These are phyloP conservation scores for Heliconius eleuchia DNA, from an alignment of 1,140 invertebrate species.

Conservation along the genomic window DNA sequence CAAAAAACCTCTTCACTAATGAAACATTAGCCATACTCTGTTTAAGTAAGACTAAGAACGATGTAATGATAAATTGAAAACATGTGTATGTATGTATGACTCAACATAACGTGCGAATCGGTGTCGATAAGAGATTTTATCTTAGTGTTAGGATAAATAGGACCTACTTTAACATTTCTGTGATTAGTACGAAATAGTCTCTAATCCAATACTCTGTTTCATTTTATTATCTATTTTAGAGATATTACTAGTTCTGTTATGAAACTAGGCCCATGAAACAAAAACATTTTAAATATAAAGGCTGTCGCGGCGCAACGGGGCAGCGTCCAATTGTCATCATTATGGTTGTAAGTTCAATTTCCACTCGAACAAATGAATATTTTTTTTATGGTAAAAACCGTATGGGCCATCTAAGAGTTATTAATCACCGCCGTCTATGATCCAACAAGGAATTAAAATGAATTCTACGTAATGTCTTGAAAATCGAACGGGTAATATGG, in stretches of 20 bases:
- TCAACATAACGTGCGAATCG: not conserved
- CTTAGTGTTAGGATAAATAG: not conserved
- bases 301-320: not conserved
- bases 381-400: too few species aligned
- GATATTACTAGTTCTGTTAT: too few species aligned
- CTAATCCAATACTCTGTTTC: too few species aligned
- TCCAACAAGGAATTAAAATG: too few species aligned
- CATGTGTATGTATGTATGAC: not conserved
- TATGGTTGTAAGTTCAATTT: not conserved
- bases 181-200: too few species aligned
- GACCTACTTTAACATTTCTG: not conserved
- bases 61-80: slow-evolving; percentile 1
- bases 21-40: not conserved
- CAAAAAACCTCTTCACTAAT: not conserved
- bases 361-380: not conserved
- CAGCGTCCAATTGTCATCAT: not conserved
- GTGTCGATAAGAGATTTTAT: not conserved
- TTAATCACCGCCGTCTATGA: too few species aligned
- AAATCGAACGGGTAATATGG: too few species aligned
- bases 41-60: not conserved
- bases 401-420: too few species aligned
- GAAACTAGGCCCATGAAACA: too few species aligned
- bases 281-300: too few species aligned
- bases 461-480: too few species aligned
- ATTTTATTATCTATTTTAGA: too few species aligned